A percentile compares a stretch with the other conserved stretches of the same genome.
Conservation (phyloP, 2,113 vertebrate species). For the Xyliphius kryptos region DNA sequence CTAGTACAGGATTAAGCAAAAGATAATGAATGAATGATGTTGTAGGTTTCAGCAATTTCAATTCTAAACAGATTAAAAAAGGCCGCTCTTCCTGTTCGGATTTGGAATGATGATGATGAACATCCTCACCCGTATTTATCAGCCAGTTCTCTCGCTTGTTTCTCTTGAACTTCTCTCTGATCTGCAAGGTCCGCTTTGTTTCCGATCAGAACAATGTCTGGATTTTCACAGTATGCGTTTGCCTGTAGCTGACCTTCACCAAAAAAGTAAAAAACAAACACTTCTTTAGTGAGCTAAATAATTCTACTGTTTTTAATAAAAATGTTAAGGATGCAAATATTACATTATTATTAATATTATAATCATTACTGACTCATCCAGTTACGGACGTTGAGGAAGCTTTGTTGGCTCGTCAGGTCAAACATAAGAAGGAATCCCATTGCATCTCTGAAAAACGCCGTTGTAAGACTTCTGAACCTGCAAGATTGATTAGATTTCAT, state of each 20-base stretch:
- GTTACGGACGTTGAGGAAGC: slow-evolving; percentile 91
- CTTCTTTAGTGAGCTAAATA: too few relatives aligned
- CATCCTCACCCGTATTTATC: slow-evolving; percentile 81
- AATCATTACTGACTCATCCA: slow-evolving; percentile 87
- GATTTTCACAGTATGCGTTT: slow-evolving; percentile 93
- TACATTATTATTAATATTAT: not conserved
- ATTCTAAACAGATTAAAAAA: too few relatives aligned
- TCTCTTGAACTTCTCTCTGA: slow-evolving; percentile 88
- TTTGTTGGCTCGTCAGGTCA: slow-evolving; percentile 93
- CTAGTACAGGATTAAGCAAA: too few relatives aligned
- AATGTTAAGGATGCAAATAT: too few relatives aligned
- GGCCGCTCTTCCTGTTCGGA: too few relatives aligned
- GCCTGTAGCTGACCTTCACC: slow-evolving; percentile 83
- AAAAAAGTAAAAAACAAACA: slow-evolving; percentile 6
- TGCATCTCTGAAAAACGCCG: slow-evolving; percentile 92
- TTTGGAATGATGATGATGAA: too few relatives aligned
- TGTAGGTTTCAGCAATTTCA: too few relatives aligned
- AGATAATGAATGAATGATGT: too few relatives aligned
- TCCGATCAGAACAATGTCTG: slow-evolving; percentile 88
- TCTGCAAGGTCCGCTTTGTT: slow-evolving; percentile 89
- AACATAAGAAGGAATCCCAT: slow-evolving; percentile 97
- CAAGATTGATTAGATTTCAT: not conserved
- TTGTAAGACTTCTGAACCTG: slow-evolving; percentile 83
- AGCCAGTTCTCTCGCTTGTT: slow-evolving; percentile 86
- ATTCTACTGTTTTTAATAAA: too few relatives aligned